phyloP scores from a whole-genome alignment of 2,888 invertebrate species.

The Drosophila crucigera region DNA sequence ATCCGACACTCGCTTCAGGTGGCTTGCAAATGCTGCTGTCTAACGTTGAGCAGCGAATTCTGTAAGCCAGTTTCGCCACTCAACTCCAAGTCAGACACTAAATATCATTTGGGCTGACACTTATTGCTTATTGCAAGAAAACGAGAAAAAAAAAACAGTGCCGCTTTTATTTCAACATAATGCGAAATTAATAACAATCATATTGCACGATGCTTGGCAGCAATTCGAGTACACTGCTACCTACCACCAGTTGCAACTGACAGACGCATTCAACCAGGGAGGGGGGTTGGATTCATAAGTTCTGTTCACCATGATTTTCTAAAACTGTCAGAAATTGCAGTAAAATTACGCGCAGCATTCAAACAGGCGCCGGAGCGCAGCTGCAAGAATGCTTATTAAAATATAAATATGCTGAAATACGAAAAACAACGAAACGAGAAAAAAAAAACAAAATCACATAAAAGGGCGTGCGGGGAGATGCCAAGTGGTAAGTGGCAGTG shows the following conservation, averaged over 20 bases:
- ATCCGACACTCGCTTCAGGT: not conserved
- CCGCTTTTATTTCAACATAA: constrained; percentile 63
- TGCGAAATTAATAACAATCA: constrained; percentile 80
- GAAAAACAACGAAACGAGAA: constrained; percentile 24
- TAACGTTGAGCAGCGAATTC: not conserved
- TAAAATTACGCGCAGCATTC: constrained; percentile 69
- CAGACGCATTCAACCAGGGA: constrained; percentile 66
- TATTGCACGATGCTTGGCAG: constrained; percentile 71
- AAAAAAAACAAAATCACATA: not conserved
- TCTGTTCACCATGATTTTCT: constrained; percentile 75
- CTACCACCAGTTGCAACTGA: constrained; percentile 80
- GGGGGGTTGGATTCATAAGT: constrained; percentile 58
- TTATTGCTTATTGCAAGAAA: constrained; percentile 75
- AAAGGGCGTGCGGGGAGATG: not conserved
- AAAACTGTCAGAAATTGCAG: constrained; percentile 81
- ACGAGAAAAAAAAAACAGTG: constrained; percentile 12
- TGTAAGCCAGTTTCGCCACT: constrained; percentile 5
- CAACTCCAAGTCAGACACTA: constrained; percentile 56
- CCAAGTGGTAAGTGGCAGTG: constrained; percentile 39
- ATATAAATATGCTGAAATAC: constrained; percentile 78
- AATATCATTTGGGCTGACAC: constrained; percentile 76
- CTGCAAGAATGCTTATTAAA: constrained; percentile 80
- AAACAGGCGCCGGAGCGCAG: constrained; percentile 70
- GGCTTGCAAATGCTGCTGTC: not conserved
- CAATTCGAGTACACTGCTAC: constrained; percentile 45